phyloP scores from a whole-genome alignment of 1,140 invertebrate species.

The Antheraea pernyi region DNA sequence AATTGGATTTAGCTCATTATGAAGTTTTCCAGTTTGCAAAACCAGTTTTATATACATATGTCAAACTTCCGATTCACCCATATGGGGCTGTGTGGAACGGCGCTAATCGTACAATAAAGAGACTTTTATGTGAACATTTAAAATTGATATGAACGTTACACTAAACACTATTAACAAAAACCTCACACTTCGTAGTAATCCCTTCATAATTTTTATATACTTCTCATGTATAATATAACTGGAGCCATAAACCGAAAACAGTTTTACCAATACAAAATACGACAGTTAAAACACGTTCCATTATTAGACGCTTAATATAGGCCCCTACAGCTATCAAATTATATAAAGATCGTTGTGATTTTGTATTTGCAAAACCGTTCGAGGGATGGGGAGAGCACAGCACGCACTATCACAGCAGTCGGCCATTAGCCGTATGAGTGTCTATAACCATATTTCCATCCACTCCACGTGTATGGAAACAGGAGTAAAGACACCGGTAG shows the following conservation, averaged over 20 bases:
- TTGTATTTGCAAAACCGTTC: constrained; percentile 34
- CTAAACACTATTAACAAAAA: constrained; percentile 5
- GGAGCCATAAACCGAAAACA: constrained; percentile 7
- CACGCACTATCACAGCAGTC: constrained; percentile 72
- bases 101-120: neutral
- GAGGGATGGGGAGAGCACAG: constrained; percentile 60
- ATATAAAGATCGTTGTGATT: neutral
- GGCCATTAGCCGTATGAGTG: constrained; percentile 42
- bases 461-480: constrained; percentile 18
- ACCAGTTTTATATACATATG: neutral
- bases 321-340: constrained; percentile 3
- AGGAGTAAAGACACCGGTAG: constrained; percentile 42
- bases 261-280: constrained; percentile 26
- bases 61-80: neutral
- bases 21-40: too few relatives aligned
- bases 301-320: constrained; percentile 9
- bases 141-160: constrained; percentile 3
- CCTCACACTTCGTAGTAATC: neutral
- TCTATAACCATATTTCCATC: constrained; percentile 28
- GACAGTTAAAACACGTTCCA: constrained; percentile 1
- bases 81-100: neutral
- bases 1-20: too few relatives aligned
- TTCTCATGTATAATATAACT: neutral
- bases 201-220: neutral
- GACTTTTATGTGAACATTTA: neutral